These are phyloP conservation scores for Panurus biarmicus DNA, from an alignment of 2,113 vertebrate genomes.

Conservation along the genomic window DNA sequence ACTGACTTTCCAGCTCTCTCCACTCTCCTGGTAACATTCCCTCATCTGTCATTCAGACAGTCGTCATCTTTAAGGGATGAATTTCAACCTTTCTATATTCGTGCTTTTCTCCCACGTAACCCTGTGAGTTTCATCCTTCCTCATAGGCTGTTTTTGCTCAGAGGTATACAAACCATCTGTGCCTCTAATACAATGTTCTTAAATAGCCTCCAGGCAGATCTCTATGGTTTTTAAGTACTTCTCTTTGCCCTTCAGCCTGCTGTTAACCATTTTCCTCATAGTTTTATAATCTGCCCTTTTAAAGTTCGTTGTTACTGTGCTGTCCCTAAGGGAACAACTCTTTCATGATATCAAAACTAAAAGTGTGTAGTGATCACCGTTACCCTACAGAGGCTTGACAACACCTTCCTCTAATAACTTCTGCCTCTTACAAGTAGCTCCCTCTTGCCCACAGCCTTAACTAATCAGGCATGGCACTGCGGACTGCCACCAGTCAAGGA, in stretches of 20 bases:
- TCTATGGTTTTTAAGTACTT: conserved; percentile 49
- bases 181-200: conserved; percentile 52
- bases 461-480: neutral
- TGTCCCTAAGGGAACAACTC: conserved; percentile 41
- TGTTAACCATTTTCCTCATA: conserved; percentile 52
- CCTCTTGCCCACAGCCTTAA: conserved; percentile 10
- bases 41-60: neutral
- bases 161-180: conserved; percentile 64
- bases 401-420: conserved; percentile 27
- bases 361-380: neutral
- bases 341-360: conserved; percentile 47
- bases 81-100: neutral
- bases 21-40: neutral
- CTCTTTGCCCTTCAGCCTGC: conserved; percentile 57
- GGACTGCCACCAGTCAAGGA: neutral
- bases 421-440: conserved; percentile 14
- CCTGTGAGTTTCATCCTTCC: conserved; percentile 14
- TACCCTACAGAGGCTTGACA: conserved; percentile 9
- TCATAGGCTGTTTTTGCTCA: conserved; percentile 23
- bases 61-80: neutral
- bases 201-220: conserved; percentile 60
- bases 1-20: neutral
- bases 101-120: conserved; percentile 4
- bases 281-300: conserved; percentile 52
- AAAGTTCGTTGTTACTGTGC: conserved; percentile 36